Percentiles rank a stretch among this genome's conserved stretches.
Conservation (phyloP, 1,140 invertebrate species). For the Muscidifurax raptorellus region DNA sequence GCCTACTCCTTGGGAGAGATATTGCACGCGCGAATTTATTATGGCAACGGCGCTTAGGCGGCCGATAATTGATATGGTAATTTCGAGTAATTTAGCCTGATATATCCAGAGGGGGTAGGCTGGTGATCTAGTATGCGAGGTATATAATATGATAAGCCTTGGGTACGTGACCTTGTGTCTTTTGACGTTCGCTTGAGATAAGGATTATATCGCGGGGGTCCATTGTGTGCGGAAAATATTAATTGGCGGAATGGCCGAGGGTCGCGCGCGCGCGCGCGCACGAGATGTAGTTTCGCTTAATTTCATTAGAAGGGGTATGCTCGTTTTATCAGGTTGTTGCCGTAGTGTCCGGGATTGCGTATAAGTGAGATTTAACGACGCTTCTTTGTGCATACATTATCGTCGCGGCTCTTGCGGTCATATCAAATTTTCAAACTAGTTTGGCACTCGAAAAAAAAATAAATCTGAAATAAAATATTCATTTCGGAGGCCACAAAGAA, state of each 20-base stretch:
- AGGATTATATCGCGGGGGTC: not conserved
- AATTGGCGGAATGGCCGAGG: not conserved
- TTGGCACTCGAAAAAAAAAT: too few relatives aligned
- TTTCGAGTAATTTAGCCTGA: conserved; percentile 19
- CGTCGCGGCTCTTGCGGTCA: too few relatives aligned
- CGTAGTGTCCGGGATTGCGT: not conserved
- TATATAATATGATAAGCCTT: not conserved
- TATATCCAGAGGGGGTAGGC: not conserved
- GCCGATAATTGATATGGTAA: conserved; percentile 43
- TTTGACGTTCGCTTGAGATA: conserved; percentile 1
- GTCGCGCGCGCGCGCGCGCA: too few relatives aligned
- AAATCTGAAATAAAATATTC: not conserved
- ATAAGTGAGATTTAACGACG: not conserved
- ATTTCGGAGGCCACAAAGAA: not conserved
- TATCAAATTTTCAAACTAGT: too few relatives aligned
- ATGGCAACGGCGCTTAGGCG: not conserved
- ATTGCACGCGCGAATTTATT: conserved; percentile 17
- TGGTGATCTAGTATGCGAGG: not conserved
- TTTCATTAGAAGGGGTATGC: not conserved
- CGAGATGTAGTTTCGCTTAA: not conserved
- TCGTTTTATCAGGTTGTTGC: not conserved
- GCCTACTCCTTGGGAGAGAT: not conserved
- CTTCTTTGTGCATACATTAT: not conserved
- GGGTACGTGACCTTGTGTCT: conserved; percentile 33
- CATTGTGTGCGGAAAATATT: conserved; percentile 8